These are phyloP conservation scores for Tipula vernalis DNA, from an alignment of 2,888 invertebrate genomes.

Conservation along the genomic window DNA sequence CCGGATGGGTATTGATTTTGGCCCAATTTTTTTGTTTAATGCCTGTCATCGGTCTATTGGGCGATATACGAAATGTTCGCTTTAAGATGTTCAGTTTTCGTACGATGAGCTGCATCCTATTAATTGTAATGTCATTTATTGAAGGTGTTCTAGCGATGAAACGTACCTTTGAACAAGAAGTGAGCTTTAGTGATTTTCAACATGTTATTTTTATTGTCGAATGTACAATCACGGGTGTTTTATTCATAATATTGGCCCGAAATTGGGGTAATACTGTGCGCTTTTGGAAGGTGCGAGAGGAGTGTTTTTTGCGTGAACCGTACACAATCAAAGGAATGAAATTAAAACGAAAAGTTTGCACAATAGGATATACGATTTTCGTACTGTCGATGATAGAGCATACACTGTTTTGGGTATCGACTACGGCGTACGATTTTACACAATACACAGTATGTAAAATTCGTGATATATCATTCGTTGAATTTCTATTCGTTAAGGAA, in stretches of 20 bases:
- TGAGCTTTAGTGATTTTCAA: not conserved
- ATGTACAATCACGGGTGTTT: not conserved
- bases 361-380: not conserved
- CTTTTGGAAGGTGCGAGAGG: not conserved
- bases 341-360: not conserved
- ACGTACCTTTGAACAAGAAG: not conserved
- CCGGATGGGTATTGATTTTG: not conserved
- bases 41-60: not conserved
- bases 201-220: not conserved
- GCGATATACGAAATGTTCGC: not conserved
- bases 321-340: not conserved
- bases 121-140: not conserved
- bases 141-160: not conserved
- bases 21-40: not conserved
- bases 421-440: constrained; percentile 24
- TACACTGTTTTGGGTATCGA: constrained; percentile 22
- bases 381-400: constrained; percentile 19
- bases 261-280: not conserved
- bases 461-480: constrained; percentile 25
- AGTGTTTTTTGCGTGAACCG: not conserved
- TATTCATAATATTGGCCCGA: not conserved
- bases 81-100: not conserved
- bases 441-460: constrained; percentile 28
- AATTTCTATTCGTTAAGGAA: constrained; percentile 27
- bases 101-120: no score